A percentile compares a stretch with the other conserved stretches of the same genome.
Evolutionary conservation across 2,797 vertebrate genomes (phyloP).

Genomic region (Jordanella pulchra): DNA sequence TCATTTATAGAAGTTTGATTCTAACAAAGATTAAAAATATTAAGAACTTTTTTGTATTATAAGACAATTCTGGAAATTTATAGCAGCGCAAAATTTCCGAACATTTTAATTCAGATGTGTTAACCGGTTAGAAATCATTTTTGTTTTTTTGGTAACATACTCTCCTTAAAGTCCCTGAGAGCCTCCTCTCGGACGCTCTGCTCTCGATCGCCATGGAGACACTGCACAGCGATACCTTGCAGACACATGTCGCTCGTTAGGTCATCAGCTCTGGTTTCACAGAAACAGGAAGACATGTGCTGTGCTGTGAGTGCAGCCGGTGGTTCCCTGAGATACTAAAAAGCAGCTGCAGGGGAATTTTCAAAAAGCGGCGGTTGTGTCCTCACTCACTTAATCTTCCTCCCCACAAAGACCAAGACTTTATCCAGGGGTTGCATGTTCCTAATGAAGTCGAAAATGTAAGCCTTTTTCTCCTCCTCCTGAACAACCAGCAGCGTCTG

Average conservation of each 20-base stretch:
- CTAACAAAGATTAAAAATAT: no score
- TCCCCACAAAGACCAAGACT: slow-evolving; percentile 93
- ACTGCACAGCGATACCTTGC: slow-evolving; percentile 87
- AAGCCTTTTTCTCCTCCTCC: slow-evolving; percentile 90
- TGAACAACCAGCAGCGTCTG: slow-evolving; percentile 86
- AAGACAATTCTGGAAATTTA: no score
- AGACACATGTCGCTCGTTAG: slow-evolving; percentile 92
- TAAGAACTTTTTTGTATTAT: no score
- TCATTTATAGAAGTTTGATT: no score
- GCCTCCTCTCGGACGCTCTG: slow-evolving; percentile 93
- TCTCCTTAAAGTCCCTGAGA: slow-evolving; percentile 89
- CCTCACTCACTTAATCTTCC: slow-evolving; percentile 85
- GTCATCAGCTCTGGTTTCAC: slow-evolving; percentile 86
- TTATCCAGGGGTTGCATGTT: slow-evolving; percentile 90
- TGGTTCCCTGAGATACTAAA: rapidly evolving
- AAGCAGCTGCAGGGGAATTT: neutral
- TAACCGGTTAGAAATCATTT: neutral
- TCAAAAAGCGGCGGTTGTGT: neutral
- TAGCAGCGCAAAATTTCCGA: no score
- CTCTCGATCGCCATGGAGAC: slow-evolving; percentile 91
- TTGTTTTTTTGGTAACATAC: slow-evolving; percentile 63
- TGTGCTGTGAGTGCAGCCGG: neutral
- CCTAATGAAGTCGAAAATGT: slow-evolving; percentile 84
- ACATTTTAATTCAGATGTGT: neutral
- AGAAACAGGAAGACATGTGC: slow-evolving; percentile 8